Conservation (phyloP, 2,888 invertebrate species). For the Callinectes sapidus region DNA sequence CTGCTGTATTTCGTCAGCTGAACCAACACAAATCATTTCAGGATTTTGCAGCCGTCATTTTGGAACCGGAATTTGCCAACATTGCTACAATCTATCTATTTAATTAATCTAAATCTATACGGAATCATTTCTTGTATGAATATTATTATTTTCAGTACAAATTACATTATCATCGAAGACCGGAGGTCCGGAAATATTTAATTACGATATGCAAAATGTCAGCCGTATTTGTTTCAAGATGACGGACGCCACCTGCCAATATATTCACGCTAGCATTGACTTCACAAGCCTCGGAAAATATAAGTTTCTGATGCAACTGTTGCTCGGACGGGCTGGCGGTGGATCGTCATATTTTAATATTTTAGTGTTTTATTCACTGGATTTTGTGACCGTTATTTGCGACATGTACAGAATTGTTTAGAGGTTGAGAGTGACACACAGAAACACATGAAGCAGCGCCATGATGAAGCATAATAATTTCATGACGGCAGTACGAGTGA, state of each 20-base stretch:
- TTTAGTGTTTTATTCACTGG: background rate
- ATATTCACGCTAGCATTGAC: background rate
- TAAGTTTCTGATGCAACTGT: background rate
- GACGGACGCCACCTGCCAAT: background rate
- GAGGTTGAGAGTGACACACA: background rate
- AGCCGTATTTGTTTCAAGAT: slow-evolving; percentile 5
- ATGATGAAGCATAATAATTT: background rate
- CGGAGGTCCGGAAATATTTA: background rate
- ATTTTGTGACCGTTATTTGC: background rate
- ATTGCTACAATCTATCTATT: background rate
- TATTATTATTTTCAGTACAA: background rate
- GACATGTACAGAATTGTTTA: background rate
- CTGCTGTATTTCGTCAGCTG: background rate
- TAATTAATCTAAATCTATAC: background rate
- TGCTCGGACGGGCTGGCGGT: background rate
- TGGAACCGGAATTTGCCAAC: background rate
- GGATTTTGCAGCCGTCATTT: background rate
- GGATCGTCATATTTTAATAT: background rate
- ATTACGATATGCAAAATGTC: background rate
- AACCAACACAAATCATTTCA: background rate
- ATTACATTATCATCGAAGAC: background rate
- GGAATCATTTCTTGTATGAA: background rate
- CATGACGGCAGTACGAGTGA: background rate
- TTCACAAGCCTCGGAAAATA: background rate
- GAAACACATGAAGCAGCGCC: background rate